Base-by-base conservation (phyloP, 2,888 invertebrate genomes). In the Drosophila setosimentum region DNA sequence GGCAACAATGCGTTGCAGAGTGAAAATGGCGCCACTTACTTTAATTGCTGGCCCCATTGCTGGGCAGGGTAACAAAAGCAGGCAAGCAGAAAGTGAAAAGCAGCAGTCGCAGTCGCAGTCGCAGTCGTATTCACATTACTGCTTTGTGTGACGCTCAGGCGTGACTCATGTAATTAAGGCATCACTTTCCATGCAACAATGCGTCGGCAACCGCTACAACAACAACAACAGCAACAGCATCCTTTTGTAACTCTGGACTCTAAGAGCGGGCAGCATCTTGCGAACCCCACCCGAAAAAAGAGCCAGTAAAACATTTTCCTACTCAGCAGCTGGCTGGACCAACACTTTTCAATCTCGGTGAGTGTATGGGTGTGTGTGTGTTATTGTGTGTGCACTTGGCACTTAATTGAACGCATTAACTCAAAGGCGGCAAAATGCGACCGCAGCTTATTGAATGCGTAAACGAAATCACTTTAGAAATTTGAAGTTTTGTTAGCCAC, bases 371-470 rank as follows among this genome's bases (percentile, higher is more conserved):
- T 49, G 35, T 42, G 48, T 45, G 35, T 37, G 32, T 50, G 45
- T 24, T 53, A 27, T n/a, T 65, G 30, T 69, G 27, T 54, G 49
- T 66, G 64, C 59, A 63, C 71, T 76, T 65, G 78, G 71, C 82
- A 84, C 85, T 79, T 79, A 89, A 89, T 87, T 84, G 90, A 70
- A 76, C 73, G 82, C 85, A 82, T 84, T 89, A 87, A 74, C 71
- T 78, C 64, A 80, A 55, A 75, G 57, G 40, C 60, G 53, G 51
- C 70, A 63, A 66, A 51, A 50, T 59, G 67, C 63, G 67, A 78
- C 68, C 68, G 40, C 62, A 66, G 51, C 27, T 62, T 78, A 68
- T 72, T 77, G 77, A 68, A 64, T 62, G 57, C 49, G n/a, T 18
- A 27, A 11, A 33, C 33, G 7, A 33, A 54, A 29, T n/a, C 57